phyloP scores from a whole-genome alignment of 2,888 invertebrate genomes.

The Oscheius onirici region DNA sequence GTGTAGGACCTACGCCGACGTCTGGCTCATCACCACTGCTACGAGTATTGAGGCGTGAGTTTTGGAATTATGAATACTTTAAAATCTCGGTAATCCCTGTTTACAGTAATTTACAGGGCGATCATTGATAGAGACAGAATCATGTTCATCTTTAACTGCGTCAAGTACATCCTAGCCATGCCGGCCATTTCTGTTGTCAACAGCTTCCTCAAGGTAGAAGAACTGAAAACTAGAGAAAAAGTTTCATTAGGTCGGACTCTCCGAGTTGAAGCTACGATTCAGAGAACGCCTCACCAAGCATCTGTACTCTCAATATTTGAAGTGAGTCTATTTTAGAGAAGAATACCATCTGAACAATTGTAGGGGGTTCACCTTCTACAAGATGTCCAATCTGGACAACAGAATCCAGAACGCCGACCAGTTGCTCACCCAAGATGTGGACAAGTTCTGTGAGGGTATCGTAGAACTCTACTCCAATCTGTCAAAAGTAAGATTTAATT shows the following conservation, averaged over 20 bases:
- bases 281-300: constrained; percentile 87
- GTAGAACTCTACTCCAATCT: constrained; percentile 95
- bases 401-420: constrained; percentile 96
- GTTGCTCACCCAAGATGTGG: constrained; percentile 93
- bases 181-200: constrained; percentile 93
- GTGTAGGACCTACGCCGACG: constrained; percentile 89
- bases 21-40: constrained; percentile 95
- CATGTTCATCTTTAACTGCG: constrained; percentile 81
- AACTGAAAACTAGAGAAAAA: constrained; percentile 29
- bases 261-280: constrained; percentile 89
- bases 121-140: constrained; percentile 87
- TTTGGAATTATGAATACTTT: not conserved
- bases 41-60: constrained; percentile 87
- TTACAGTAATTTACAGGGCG: constrained; percentile 78
- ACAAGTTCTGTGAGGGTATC: constrained; percentile 94
- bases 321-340: constrained; percentile 76
- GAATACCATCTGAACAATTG: constrained; percentile 22
- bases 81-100: too few species aligned
- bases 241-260: constrained; percentile 82
- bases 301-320: constrained; percentile 89
- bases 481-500: constrained; percentile 81
- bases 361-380: constrained; percentile 80
- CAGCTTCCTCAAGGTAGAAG: constrained; percentile 82
- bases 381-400: constrained; percentile 89
- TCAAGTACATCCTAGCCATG: constrained; percentile 85